Percentiles rank a stretch among this genome's conserved stretches.
phyloP scores from a whole-genome alignment of 2,888 invertebrate genomes.

The Papilio demoleus region DNA sequence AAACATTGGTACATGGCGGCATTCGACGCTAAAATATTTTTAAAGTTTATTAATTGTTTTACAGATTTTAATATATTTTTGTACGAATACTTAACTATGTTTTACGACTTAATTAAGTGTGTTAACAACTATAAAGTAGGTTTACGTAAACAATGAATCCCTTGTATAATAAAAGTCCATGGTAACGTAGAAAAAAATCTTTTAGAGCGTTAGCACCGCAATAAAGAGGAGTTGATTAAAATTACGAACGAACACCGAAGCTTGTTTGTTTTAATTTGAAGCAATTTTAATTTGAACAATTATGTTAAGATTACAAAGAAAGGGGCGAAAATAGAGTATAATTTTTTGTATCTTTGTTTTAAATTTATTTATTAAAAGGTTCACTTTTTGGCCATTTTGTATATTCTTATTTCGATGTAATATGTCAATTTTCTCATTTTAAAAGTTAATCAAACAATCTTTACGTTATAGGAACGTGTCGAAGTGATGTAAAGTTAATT shows the following conservation, averaged over 20 bases:
- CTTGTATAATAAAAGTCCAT: slow-evolving; percentile 21
- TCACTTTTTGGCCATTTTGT: neutral
- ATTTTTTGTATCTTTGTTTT: no score
- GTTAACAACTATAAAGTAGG: slow-evolving; percentile 21
- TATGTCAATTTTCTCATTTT: no score
- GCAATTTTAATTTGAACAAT: slow-evolving; percentile 31
- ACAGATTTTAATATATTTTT: no score
- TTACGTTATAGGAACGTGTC: neutral
- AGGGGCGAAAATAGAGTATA: neutral
- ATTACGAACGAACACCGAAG: slow-evolving; percentile 10
- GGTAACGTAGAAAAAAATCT: slow-evolving; percentile 13
- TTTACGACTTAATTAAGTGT: slow-evolving; percentile 16
- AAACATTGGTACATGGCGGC: no score
- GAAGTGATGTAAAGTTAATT: neutral
- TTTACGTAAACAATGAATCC: slow-evolving; percentile 18
- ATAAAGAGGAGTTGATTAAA: slow-evolving; percentile 36
- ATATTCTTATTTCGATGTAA: no score
- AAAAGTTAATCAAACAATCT: no score
- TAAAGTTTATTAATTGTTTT: no score
- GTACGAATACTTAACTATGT: neutral
- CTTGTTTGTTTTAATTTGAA: slow-evolving; percentile 27
- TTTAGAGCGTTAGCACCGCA: slow-evolving; percentile 19
- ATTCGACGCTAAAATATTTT: no score
- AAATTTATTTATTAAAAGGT: neutral
- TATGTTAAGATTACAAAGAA: slow-evolving; percentile 4